Evolutionary conservation across 2,113 vertebrate species (phyloP).

Genomic region (Platycercus adscitus): DNA sequence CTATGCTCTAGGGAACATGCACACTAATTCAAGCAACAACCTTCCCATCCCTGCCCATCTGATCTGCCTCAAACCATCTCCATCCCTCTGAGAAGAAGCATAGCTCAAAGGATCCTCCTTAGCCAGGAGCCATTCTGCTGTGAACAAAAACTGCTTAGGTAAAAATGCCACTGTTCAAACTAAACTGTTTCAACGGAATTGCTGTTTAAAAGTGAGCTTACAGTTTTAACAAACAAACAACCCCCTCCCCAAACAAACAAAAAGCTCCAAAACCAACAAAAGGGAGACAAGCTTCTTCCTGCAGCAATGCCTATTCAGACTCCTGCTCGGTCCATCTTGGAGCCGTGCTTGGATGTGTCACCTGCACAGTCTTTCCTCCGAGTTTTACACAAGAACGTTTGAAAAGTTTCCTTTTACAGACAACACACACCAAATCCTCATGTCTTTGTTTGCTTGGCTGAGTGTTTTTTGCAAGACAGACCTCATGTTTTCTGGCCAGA

Average conservation of each 20-base stretch:
- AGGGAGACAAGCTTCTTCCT: not conserved
- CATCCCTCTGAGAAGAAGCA: not conserved
- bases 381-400: not conserved
- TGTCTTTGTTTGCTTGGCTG: not conserved
- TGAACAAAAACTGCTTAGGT: not conserved
- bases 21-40: not conserved
- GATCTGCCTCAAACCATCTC: not conserved
- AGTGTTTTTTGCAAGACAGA: not conserved
- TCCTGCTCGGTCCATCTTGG: not conserved
- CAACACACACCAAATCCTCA: rapidly evolving
- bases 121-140: not conserved
- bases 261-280: rapidly evolving
- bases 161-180: not conserved
- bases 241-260: not conserved
- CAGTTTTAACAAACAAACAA: not conserved
- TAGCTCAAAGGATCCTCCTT: not conserved
- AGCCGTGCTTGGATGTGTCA: rapidly evolving
- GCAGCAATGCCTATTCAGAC: not conserved
- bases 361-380: rapidly evolving
- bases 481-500: not conserved
- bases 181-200: not conserved
- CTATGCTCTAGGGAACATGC: rapidly evolving
- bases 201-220: not conserved
- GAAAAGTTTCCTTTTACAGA: not conserved
- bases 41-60: not conserved